Evolutionary conservation across 2,113 vertebrate genomes (phyloP).

Genomic region (Prunella himalayana): DNA sequence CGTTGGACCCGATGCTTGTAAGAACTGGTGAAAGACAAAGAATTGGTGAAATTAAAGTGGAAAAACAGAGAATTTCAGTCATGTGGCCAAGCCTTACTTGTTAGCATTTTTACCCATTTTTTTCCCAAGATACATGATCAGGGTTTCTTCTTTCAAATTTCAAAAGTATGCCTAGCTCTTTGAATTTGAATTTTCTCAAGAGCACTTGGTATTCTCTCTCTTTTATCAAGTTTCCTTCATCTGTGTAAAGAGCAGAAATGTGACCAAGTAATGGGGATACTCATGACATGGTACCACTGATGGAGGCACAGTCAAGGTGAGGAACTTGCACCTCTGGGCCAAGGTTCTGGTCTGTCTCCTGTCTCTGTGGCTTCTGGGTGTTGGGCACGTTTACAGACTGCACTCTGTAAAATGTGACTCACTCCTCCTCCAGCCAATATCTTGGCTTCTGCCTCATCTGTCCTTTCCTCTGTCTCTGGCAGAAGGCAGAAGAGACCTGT

Average conservation of each 20-base stretch:
- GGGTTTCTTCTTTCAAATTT: neutral
- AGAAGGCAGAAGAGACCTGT: neutral
- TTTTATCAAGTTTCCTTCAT: neutral
- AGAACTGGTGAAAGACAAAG: neutral
- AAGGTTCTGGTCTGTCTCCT: neutral
- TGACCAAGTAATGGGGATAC: neutral
- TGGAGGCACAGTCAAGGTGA: neutral
- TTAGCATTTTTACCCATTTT: neutral
- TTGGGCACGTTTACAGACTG: neutral
- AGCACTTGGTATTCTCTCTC: neutral
- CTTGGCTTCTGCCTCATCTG: neutral
- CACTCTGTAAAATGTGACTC: neutral
- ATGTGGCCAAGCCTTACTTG: neutral
- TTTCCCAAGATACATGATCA: neutral
- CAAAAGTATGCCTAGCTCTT: neutral
- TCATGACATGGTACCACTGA: rapidly evolving
- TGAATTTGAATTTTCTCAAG: neutral
- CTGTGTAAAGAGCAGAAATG: neutral
- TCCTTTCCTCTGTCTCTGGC: neutral
- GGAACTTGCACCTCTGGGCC: neutral
- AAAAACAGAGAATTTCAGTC: neutral
- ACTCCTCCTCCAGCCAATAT: neutral
- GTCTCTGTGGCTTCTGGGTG: neutral
- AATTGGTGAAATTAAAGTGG: neutral
- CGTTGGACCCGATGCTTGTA: neutral